phyloP scores from a whole-genome alignment of 2,113 vertebrate species.

The Hydrochoerus hydrochaeris region DNA sequence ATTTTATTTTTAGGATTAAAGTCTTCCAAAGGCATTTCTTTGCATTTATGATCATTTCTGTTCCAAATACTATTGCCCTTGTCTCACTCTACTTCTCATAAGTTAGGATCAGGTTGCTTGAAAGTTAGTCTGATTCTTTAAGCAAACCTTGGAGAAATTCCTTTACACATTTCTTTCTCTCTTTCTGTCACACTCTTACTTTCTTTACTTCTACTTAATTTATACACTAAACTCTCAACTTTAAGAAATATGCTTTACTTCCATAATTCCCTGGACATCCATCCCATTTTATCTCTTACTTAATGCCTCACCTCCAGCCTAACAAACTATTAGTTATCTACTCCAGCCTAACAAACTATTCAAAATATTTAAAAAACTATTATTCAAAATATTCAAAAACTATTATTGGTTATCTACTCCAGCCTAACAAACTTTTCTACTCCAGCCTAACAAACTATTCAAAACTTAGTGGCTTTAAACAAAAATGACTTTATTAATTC shows the following conservation, averaged over 20 bases:
- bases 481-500: not conserved
- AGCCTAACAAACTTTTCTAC: too few species aligned
- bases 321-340: not conserved
- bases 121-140: not conserved
- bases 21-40: not conserved
- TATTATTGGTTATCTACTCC: not conserved
- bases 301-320: not conserved
- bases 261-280: not conserved
- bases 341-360: not conserved
- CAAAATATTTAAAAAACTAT: too few species aligned
- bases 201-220: not conserved
- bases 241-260: not conserved
- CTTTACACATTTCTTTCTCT: not conserved
- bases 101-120: not conserved
- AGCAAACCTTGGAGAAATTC: not conserved
- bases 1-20: not conserved
- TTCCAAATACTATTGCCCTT: not conserved
- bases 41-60: not conserved
- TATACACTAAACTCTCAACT: not conserved
- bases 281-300: not conserved
- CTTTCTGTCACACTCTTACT: not conserved
- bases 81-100: not conserved
- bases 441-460: not conserved
- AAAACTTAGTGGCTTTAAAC: not conserved
- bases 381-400: too few species aligned